Percentiles rank a stretch among this genome's conserved stretches.
These are phyloP conservation scores for Zoanthus sansibaricus DNA, from an alignment of 92 coral and sea anemone species.

Conservation along the genomic window DNA sequence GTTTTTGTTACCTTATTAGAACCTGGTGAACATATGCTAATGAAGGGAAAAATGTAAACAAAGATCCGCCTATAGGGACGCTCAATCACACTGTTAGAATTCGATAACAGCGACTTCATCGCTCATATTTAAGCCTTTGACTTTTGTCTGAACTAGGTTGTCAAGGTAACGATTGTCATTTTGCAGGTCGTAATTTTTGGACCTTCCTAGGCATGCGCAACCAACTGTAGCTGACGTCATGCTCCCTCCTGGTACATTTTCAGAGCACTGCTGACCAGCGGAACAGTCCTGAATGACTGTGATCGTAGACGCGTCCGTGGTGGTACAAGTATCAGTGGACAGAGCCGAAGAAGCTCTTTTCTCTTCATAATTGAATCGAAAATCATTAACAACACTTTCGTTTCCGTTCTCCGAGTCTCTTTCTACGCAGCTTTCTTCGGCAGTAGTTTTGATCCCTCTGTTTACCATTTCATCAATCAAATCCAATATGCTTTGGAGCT, in stretches of 20 bases:
- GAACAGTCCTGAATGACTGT: slow-evolving; percentile 20
- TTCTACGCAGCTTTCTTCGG: background rate
- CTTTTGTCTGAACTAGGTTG: slow-evolving; percentile 47
- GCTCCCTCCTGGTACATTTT: slow-evolving; percentile 21
- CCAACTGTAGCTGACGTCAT: slow-evolving; percentile 41
- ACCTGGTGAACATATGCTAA: too few relatives aligned
- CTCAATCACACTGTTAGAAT: background rate
- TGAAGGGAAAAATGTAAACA: too few relatives aligned
- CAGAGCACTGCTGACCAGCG: background rate
- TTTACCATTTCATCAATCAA: slow-evolving; percentile 85
- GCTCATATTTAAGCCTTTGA: slow-evolving; percentile 13
- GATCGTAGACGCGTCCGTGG: slow-evolving; percentile 37
- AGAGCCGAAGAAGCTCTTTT: slow-evolving; percentile 31
- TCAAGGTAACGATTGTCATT: slow-evolving; percentile 58
- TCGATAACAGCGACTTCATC: slow-evolving; percentile 34
- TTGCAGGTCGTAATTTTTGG: slow-evolving; percentile 66
- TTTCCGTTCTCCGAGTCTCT: background rate
- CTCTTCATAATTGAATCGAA: slow-evolving; percentile 59
- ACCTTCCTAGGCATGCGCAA: slow-evolving; percentile 71
- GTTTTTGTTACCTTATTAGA: too few relatives aligned
- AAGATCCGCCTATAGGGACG: too few relatives aligned
- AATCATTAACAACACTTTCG: slow-evolving; percentile 24
- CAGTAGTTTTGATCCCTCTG: slow-evolving; percentile 37
- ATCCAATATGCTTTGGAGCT: slow-evolving; percentile 86
- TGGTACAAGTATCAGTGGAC: slow-evolving; percentile 27